Evolutionary conservation across 2,888 invertebrate genomes (phyloP), one percentile per base, ranked within the genome.

Genomic region (Lasioglossum figueresi): DNA sequence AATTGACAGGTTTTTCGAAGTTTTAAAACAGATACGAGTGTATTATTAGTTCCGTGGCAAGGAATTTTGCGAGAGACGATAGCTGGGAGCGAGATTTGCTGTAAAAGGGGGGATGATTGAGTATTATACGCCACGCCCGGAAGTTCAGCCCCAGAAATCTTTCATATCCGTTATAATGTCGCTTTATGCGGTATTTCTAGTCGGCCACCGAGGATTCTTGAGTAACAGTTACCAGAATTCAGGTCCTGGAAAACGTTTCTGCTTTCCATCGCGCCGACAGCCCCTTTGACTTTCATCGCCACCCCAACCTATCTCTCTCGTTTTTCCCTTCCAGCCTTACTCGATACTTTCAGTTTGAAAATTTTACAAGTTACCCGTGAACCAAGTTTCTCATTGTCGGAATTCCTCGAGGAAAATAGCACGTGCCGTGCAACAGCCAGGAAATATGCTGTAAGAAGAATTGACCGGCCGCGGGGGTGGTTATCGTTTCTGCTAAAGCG

Each of bases 141-240:
- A 27, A 79, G 27, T 27, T 79, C n/a, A 23, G 27, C 52, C 52
- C 10, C 52, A n/a, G 66, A 79, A 79, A 68, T 68, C 52, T 34
- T 73, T 56, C 68, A 23, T 74, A 68, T 63, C 59, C n/a, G 34
- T 14, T 16, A 48, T 23, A 52, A 31, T 37, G 45, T n/a, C 16
- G 19, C 74, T 16, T 48, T 75, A 83, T 48, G 45, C 74, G 12
- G 16, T 16, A 27, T 27, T 63, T 34, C 48, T 14, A 48, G 16
- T 43, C 71, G 27, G 48, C 48, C n/a, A 16, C 1, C 34, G 34
- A 12, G n/a, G 27, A 48, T 43, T 63, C 40, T 71, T 52, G 27
- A 40, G 45, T 43, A 52, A 81, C 76, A 72, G 72, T 71, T n/a
- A 12, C 5, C n/a, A 43, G 23, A 48, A 71, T 63, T 43, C 68